These are phyloP conservation scores for silkworm (Bombyx mori) DNA, from an alignment of 1,140 invertebrate species.

Conservation along the genomic window ASM3026992v2 NC_085117.1:10222501-10223000, in stretches of 20 bases:
- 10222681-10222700: slow-evolving; percentile 34
- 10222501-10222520: slow-evolving; percentile 61
- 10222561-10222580: slow-evolving; percentile 2
- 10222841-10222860: no score
- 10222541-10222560: slow-evolving; percentile 67
- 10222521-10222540: slow-evolving; percentile 52
- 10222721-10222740: slow-evolving; percentile 38
- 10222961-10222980: no score
- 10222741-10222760: slow-evolving; percentile 64
- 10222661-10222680: slow-evolving; percentile 28
- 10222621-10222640: slow-evolving; percentile 61
- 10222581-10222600: neutral
- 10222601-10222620: slow-evolving; percentile 17
- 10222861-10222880: no score
- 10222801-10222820: no score
- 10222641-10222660: slow-evolving; percentile 24
- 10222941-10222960: no score
- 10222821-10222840: no score
- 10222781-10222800: no score
- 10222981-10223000: no score
- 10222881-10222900: no score
- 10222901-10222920: no score
- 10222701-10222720: slow-evolving; percentile 64
- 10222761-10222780: slow-evolving; percentile 15
- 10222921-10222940: no score